Conservation (phyloP, 2,888 invertebrate species). For the Synergus gifuensis region DNA sequence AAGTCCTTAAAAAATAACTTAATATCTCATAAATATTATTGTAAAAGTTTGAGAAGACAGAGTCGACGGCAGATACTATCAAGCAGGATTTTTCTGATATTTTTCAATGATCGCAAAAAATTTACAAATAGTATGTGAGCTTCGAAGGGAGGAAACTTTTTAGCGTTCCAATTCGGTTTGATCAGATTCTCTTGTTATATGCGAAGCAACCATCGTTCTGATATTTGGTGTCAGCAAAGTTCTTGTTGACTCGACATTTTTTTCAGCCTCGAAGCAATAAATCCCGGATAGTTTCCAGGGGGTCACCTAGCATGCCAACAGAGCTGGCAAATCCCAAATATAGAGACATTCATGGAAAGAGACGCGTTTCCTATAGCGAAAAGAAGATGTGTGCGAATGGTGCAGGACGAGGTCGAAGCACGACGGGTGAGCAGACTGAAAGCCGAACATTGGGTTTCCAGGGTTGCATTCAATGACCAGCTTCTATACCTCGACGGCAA, state of each 20-base stretch:
- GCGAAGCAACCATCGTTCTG: slow-evolving; percentile 32
- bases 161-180: slow-evolving; percentile 36
- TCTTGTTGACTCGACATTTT: slow-evolving; percentile 38
- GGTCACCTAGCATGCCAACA: slow-evolving; percentile 36
- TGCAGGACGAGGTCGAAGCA: slow-evolving; percentile 22
- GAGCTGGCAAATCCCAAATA: slow-evolving; percentile 39
- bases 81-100: not conserved
- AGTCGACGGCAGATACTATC: not conserved
- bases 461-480: slow-evolving; percentile 47
- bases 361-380: slow-evolving; percentile 12
- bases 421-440: slow-evolving; percentile 44
- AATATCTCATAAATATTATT: not conserved
- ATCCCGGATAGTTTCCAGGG: slow-evolving; percentile 36
- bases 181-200: slow-evolving; percentile 39
- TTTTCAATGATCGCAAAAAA: not conserved
- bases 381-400: slow-evolving; percentile 44
- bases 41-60: not conserved
- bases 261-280: slow-evolving; percentile 35
- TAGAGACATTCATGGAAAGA: slow-evolving; percentile 19
- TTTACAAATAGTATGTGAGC: slow-evolving; percentile 1
- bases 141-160: not conserved
- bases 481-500: slow-evolving; percentile 40
- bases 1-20: too few species aligned
- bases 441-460: slow-evolving; percentile 42
- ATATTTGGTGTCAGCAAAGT: slow-evolving; percentile 40